Base-by-base conservation (phyloP, 2,113 vertebrate genomes). In the Anseranas semipalmata region DNA sequence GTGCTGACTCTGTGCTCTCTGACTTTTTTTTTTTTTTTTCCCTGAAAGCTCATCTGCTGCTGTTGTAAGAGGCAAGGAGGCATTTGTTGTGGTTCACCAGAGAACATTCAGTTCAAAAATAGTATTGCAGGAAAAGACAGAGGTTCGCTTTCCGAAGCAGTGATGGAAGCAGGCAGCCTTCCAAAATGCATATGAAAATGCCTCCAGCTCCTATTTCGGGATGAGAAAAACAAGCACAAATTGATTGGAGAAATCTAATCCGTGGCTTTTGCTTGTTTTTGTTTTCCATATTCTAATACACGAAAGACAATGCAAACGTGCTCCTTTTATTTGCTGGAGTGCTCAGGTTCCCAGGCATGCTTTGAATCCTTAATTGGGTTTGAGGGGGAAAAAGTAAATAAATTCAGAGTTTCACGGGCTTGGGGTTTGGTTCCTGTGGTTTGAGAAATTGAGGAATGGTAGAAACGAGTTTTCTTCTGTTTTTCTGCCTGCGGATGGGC, bases 71-170 rank as follows among this genome's bases (percentile, higher is more conserved):
- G 73, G 89, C 62, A 27, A 76, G 63, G 87, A 93, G 87, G 55
- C 37, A 91, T 95, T 95, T 95, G 86, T 94, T 97, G 91, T 91
- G 89, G 90, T 74, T 96, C 81, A 74, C 81, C 86, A 6, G 22
- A 89, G 95, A 97, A 92, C 92, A 82, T 87, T 89, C 71, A 71
- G 86, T 91, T 93, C 96, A 92, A 62, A 96, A 96, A 93, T 85
- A 97, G 81, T 32, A 37, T 67, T 96, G 89, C 84, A 74, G 94
- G 92, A 85, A 76, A 37, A 93, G 94, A 52, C 68, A 84, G 76
- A 58, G 80, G 83, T 95, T 94, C 15, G 4, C 56, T 94, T 84
- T 68, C 76, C 1, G 8, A 58, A 32, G n/a, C 37, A 9, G 60
- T 0, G 0, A 17, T 39, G 82, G 92, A 25, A 78, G 58, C 73